Base-by-base conservation (phyloP, 1,140 invertebrate genomes). In the Zaprionus vittiger region DNA sequence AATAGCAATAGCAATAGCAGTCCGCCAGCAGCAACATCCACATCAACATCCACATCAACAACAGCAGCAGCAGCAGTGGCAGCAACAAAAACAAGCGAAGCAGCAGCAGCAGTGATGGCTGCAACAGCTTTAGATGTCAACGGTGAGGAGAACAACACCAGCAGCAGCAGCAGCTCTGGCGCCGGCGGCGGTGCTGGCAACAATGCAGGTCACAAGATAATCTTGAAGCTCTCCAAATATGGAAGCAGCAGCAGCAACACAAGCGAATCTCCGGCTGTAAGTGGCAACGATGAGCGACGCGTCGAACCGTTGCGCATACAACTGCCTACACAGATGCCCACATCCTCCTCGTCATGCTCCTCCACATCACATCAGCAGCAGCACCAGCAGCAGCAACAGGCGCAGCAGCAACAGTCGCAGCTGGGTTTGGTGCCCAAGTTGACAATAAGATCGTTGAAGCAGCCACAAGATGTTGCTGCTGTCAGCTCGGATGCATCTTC, bases 181-280 rank as follows among this genome's bases (percentile, higher is more conserved):
- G 59, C 49, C 59, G 54, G 38, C n/a, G 41, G 9, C 12, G 54
- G 9, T 26, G 54, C 41, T 9, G 22, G 54, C 15, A 52, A 11
- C 12, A 49, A 20, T n/a, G 47, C 52, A 20, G 20, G 79, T 38
- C 90, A 91, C 55, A 92, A 91, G 73, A 83, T 92, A 6, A 92
- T 92, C 44, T 55, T 92, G 44, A 92, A 92, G 70, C 79, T 92
- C 52, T 87, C 91, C 12, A 91, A 91, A 66, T 83, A 79, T 38
- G 64, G 60, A 15, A 71, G 44, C 37, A 72, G 60, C 55, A 67
- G 17, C 60, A 63, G 49, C 64, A 71, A 80, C 17, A 59, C 44
- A 70, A 77, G 79, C 66, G 84, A 85, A 90, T 86, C 85, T 91
- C 82, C 77, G 38, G 11, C 67, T 24, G 54, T 26, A 14, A 26